These are phyloP conservation scores for Lagodon rhomboides DNA, from an alignment of 2,797 vertebrate species.

Conservation along the genomic window DNA sequence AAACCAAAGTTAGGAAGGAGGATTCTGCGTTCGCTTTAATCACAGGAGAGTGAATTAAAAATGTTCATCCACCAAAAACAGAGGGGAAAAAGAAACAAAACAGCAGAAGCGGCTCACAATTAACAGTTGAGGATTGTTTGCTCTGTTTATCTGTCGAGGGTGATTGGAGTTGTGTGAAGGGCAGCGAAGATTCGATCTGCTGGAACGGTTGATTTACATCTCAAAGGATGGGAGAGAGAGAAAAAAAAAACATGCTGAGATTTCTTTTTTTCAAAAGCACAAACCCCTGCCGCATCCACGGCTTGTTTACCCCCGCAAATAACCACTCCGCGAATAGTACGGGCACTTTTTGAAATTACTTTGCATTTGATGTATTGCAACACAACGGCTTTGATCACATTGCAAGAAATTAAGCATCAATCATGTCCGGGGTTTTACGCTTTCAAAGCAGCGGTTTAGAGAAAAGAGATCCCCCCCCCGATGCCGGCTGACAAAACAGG, in stretches of 20 bases:
- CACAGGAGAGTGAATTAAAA: conserved; percentile 4
- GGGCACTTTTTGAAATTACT: conserved; percentile 69
- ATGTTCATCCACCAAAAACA: neutral
- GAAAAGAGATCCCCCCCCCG: conserved; percentile 44
- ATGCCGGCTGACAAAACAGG: conserved; percentile 55
- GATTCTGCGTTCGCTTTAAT: conserved; percentile 27
- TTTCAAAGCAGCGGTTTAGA: conserved; percentile 59
- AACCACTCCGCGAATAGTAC: conserved; percentile 45
- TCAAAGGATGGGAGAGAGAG: conserved; percentile 41
- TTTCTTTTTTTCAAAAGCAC: conserved; percentile 34
- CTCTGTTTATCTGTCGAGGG: conserved; percentile 33
- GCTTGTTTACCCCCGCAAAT: conserved; percentile 60
- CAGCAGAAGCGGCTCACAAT: neutral
- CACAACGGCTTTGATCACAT: conserved; percentile 56
- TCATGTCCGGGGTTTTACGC: conserved; percentile 52
- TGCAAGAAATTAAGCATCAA: conserved; percentile 66
- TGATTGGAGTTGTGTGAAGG: conserved; percentile 40
- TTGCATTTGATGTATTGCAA: conserved; percentile 58
- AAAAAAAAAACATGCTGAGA: conserved; percentile 38
- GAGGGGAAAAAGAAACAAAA: neutral
- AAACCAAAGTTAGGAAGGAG: conserved; percentile 13
- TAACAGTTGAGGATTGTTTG: conserved; percentile 9
- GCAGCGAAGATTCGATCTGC: conserved; percentile 57
- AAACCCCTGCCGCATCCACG: conserved; percentile 35
- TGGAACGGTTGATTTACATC: conserved; percentile 54